Percentiles rank a stretch among this genome's conserved stretches.
phyloP scores from a whole-genome alignment of 92 coral and sea anemone genomes.

The Porites evermanni region DNA sequence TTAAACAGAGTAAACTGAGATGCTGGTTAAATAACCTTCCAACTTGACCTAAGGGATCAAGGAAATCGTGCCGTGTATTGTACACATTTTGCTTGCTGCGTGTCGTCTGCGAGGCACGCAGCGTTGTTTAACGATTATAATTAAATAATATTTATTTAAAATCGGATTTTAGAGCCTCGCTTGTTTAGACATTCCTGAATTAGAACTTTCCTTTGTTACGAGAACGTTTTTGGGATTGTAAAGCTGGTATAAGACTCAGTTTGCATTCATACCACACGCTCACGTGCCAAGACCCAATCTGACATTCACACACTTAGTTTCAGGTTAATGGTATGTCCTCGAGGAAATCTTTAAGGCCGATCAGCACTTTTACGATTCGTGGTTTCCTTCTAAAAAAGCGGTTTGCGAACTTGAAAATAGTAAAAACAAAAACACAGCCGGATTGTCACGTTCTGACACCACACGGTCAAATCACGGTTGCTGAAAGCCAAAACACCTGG shows the following conservation, averaged over 20 bases:
- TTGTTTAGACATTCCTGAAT: background rate
- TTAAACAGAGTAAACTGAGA: background rate
- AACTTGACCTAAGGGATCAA: conserved; percentile 17
- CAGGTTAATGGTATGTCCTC: no score
- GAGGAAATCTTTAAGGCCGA: no score
- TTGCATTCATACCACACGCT: background rate
- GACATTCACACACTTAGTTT: no score
- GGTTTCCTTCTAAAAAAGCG: no score
- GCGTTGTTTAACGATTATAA: background rate
- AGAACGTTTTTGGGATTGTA: background rate
- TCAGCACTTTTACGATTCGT: no score
- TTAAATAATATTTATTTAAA: background rate
- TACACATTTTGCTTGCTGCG: background rate
- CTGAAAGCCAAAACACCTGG: no score
- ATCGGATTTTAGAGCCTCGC: background rate
- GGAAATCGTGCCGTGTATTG: conserved; percentile 1
- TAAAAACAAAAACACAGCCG: no score
- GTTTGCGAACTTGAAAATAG: no score
- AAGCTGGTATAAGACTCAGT: background rate
- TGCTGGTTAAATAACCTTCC: background rate
- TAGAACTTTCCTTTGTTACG: background rate
- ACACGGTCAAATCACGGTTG: no score
- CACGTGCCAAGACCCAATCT: background rate
- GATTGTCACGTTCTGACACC: no score
- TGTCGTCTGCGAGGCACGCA: background rate